Conservation (phyloP, 2,113 vertebrate species). For the Ctenomys sociabilis region DNA sequence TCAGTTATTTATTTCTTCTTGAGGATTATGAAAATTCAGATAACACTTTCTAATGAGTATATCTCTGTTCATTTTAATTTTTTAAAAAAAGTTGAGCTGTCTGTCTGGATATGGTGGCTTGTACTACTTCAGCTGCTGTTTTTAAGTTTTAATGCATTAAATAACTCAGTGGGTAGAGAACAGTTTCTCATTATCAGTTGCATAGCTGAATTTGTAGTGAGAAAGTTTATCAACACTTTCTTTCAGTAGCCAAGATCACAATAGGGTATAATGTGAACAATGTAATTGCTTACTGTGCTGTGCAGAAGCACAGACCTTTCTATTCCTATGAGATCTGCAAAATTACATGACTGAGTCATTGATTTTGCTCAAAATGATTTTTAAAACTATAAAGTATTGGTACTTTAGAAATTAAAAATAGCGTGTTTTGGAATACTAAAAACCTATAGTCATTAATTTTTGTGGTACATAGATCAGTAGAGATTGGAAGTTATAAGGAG, state of each 20-base stretch:
- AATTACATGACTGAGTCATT: background rate
- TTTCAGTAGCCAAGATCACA: background rate
- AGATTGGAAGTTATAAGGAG: slow-evolving; percentile 26
- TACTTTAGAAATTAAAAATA: slow-evolving; percentile 49
- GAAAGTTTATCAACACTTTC: slow-evolving; percentile 23
- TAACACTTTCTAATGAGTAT: background rate
- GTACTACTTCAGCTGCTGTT: background rate
- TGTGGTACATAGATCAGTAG: background rate
- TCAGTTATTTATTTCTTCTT: slow-evolving; percentile 52
- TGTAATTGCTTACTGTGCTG: background rate
- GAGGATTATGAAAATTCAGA: slow-evolving; percentile 41
- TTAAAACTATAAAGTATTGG: slow-evolving; percentile 5
- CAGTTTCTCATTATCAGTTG: slow-evolving; percentile 19
- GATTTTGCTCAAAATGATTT: slow-evolving; percentile 45
- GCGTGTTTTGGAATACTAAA: slow-evolving; percentile 30
- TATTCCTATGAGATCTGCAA: slow-evolving; percentile 8
- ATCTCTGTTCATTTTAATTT: slow-evolving; percentile 49
- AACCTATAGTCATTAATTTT: slow-evolving; percentile 7
- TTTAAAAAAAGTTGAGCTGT: background rate
- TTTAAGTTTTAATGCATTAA: slow-evolving; percentile 38
- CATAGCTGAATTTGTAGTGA: slow-evolving; percentile 30
- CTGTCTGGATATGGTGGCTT: background rate
- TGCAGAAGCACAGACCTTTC: background rate
- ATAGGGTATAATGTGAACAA: background rate
- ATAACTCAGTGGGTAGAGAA: slow-evolving; percentile 49